phyloP scores from a whole-genome alignment of 2,797 vertebrate species.

The Typhlichthys eigenmanni region DNA sequence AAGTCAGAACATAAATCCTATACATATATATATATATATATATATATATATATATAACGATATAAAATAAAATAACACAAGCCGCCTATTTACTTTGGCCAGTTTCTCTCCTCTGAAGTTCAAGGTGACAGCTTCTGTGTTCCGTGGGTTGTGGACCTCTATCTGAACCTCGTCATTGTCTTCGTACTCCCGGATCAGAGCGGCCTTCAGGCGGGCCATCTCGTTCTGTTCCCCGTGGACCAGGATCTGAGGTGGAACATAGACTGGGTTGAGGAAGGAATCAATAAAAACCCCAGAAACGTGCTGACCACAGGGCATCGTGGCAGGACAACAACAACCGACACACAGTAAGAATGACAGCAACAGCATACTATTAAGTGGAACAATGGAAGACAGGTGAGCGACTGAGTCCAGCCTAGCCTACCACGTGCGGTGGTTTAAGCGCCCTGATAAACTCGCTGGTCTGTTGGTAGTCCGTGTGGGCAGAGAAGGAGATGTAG shows the following conservation, averaged over 20 bases:
- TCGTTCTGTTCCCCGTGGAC: conserved; percentile 97
- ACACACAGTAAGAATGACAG: background rate
- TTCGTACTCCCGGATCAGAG: conserved; percentile 92
- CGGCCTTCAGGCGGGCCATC: conserved; percentile 95
- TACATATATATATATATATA: too few relatives aligned
- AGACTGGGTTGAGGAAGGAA: conserved; percentile 7
- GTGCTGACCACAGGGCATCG: background rate
- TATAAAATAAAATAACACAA: too few relatives aligned
- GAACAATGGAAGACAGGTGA: background rate
- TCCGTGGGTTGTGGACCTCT: conserved; percentile 94
- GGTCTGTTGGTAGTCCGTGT: conserved; percentile 97
- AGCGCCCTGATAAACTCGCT: conserved; percentile 96
- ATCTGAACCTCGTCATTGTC: conserved; percentile 95
- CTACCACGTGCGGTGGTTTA: conserved; percentile 94
- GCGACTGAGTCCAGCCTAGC: conserved; percentile 9
- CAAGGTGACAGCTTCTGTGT: conserved; percentile 93
- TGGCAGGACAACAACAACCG: background rate
- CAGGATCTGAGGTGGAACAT: conserved; percentile 81
- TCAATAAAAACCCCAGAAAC: background rate
- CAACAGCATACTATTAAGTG: too few relatives aligned
- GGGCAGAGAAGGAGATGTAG: conserved; percentile 98
- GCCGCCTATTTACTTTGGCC: conserved; percentile 83
- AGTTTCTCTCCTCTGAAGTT: conserved; percentile 98
- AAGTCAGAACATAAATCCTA: too few relatives aligned
- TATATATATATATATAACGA: too few relatives aligned